Evolutionary conservation across 2,888 invertebrate species (phyloP), one percentile per base, ranked within the genome.

Genomic region (Temnothorax rugatulus): DNA sequence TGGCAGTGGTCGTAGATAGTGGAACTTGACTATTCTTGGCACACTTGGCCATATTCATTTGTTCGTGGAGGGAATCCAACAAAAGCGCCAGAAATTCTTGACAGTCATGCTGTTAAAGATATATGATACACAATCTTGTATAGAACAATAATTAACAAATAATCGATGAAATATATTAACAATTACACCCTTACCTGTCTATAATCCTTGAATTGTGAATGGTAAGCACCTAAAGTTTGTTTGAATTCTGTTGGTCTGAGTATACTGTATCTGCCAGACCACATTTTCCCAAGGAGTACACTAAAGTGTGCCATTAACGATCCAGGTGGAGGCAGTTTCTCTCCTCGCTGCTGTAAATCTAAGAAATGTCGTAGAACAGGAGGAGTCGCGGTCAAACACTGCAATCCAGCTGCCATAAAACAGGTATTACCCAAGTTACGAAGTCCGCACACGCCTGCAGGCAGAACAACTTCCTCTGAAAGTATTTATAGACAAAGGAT

Each of bases 61-160:
- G 96, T 91, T 97, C 96, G 90, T 96, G 96, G 11, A 97, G 94
- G 3, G 96, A 95, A 91, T 96, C 96, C 87, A 97, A 92, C 57
- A 96, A 92, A 29, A 96, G 94, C 8, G 96, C 96, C 84, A 97
- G 95, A 92, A 97, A 96, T 93, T 97, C 97, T 93, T 96, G 96
- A 93, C 96, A 96, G 92, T 97, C 97, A 91, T 97, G 96, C 96
- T 96, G 93, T 25, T 73, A 83, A 86, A 84, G 4, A 68, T 44
- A 81, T 25, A 52, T 1, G 15, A 63, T 82, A 54, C 21, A 61
- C 21, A 68, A 63, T 83, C 25, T 66, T 9, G 47, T 75, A 61
- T 1, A 11, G 41, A 15, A 77, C n/a, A 44, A 57, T 38, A 59
- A 59, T 25, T 25, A 25, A 38, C 21, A 4, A 68, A 38, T 13